Conservation (phyloP, 2,888 invertebrate species). For the Eilema depressum region DNA sequence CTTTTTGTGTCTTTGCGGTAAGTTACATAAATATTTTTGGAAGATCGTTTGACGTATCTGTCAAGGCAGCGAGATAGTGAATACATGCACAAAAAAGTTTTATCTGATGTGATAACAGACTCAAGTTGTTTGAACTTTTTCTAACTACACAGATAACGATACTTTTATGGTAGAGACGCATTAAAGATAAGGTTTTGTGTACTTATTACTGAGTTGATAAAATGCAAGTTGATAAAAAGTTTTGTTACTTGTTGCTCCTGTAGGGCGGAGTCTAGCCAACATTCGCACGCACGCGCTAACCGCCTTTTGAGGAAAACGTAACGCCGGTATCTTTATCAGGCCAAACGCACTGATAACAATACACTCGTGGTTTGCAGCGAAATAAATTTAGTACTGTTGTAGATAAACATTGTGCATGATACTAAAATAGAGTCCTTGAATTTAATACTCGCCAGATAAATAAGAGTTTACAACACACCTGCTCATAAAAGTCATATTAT, state of each 20-base stretch:
- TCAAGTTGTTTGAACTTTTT: slow-evolving; percentile 35
- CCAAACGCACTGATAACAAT: slow-evolving; percentile 7
- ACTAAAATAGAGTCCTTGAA: neutral
- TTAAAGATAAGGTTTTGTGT: slow-evolving; percentile 29
- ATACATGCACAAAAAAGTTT: slow-evolving; percentile 38
- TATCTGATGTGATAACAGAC: slow-evolving; percentile 37
- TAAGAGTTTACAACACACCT: too few relatives aligned
- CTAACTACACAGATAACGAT: slow-evolving; percentile 40
- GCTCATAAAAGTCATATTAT: too few relatives aligned
- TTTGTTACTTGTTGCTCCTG: slow-evolving; percentile 70
- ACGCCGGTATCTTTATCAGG: slow-evolving; percentile 25
- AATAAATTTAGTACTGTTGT: neutral
- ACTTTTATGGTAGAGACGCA: slow-evolving; percentile 11
- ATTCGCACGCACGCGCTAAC: slow-evolving; percentile 70
- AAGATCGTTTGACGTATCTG: slow-evolving; percentile 38
- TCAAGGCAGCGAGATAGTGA: slow-evolving; percentile 35
- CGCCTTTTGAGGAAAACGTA: slow-evolving; percentile 43
- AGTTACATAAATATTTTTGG: slow-evolving; percentile 26
- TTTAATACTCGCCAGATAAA: neutral
- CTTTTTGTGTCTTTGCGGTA: slow-evolving; percentile 26
- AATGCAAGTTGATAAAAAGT: slow-evolving; percentile 21
- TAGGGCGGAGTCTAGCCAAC: slow-evolving; percentile 70
- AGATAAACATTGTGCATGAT: neutral
- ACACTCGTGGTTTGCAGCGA: neutral
- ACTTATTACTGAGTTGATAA: slow-evolving; percentile 19